A percentile compares a stretch with the other conserved stretches of the same genome.
Conservation (phyloP, 2,797 vertebrate species). For the Knipowitschia caucasica region DNA sequence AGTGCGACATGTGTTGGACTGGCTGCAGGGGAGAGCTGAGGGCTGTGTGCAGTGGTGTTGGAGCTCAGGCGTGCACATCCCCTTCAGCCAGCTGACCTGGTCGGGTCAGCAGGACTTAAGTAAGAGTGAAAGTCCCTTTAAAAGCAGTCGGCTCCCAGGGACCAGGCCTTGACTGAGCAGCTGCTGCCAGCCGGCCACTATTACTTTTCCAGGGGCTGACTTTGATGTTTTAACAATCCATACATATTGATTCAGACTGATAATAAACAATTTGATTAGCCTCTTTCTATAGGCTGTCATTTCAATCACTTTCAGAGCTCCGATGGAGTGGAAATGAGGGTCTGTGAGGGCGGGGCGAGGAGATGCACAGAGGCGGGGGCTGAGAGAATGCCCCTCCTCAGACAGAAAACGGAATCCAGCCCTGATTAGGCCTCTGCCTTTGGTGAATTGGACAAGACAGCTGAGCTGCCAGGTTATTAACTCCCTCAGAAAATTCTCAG, state of each 20-base stretch:
- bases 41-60: constrained; percentile 47
- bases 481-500: constrained; percentile 99
- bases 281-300: constrained; percentile 98
- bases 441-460: constrained; percentile 99
- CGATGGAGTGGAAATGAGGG: constrained; percentile 92
- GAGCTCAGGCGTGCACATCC: constrained; percentile 58
- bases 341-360: constrained; percentile 75
- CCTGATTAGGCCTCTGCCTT: constrained; percentile 98
- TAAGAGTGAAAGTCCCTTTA: constrained; percentile 84
- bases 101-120: constrained; percentile 79
- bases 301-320: constrained; percentile 95
- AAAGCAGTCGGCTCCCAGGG: constrained; percentile 71
- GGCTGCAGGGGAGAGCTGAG: constrained; percentile 67
- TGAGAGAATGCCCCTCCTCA: constrained; percentile 72
- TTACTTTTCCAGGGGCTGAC: constrained; percentile 89
- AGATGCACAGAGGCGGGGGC: constrained; percentile 72
- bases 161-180: constrained; percentile 76
- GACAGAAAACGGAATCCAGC: constrained; percentile 95
- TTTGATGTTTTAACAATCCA: constrained; percentile 99
- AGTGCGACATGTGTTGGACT: constrained; percentile 60
- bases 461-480: constrained; percentile 99
- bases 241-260: constrained; percentile 99
- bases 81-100: constrained; percentile 75
- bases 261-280: constrained; percentile 99
- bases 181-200: constrained; percentile 84